Conservation (phyloP, 1,140 invertebrate species). For the Spodoptera litura region DNA sequence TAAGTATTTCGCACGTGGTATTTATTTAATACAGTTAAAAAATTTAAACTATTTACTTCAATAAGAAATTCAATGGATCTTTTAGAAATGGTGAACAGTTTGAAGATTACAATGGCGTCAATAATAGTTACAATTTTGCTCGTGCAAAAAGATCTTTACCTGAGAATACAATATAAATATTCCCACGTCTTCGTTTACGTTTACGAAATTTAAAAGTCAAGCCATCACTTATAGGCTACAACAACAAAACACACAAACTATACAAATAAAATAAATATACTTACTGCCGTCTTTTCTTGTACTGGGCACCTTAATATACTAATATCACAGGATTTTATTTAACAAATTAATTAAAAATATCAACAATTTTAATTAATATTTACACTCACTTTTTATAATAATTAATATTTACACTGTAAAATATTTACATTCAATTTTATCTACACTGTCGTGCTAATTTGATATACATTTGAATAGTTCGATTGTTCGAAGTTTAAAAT, state of each 20-base stretch:
- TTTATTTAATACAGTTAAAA: too few species aligned
- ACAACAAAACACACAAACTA: constrained; percentile 31
- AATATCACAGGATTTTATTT: constrained; percentile 84
- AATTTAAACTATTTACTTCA: too few species aligned
- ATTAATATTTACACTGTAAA: constrained; percentile 47
- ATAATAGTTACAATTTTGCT: too few species aligned
- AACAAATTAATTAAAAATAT: constrained; percentile 58
- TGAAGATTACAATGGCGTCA: too few species aligned
- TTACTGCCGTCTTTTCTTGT: constrained; percentile 65
- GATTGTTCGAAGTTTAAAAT: constrained; percentile 53
- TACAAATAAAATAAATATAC: constrained; percentile 63
- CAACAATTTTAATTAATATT: constrained; percentile 29
- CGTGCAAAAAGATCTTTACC: constrained; percentile 3
- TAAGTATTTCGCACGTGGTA: too few species aligned
- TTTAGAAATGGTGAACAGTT: too few species aligned
- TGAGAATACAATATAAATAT: background rate
- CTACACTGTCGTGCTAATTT: constrained; percentile 64
- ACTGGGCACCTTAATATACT: constrained; percentile 64
- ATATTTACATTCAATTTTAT: constrained; percentile 64
- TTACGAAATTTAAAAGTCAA: background rate
- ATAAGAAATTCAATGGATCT: too few species aligned
- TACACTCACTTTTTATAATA: constrained; percentile 62
- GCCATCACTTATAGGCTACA: background rate
- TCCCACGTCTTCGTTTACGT: background rate
- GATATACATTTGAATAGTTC: constrained; percentile 44